phyloP scores from a whole-genome alignment of 2,113 vertebrate species.

The Petrocephalus microphthalmus region DNA sequence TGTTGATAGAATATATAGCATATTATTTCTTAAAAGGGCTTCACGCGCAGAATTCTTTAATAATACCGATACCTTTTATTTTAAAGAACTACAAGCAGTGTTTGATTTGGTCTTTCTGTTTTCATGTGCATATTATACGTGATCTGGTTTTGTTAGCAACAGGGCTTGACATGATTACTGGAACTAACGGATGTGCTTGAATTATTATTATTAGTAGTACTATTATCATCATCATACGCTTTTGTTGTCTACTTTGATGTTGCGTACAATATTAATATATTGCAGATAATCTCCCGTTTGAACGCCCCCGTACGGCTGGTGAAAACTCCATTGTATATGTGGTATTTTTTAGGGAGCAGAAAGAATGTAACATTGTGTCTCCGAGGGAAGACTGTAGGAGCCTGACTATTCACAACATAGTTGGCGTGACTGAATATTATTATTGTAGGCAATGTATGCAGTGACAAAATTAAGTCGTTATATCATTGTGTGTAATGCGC shows the following conservation, averaged over 20 bases:
- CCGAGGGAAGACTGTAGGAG: background rate
- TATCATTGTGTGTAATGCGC: background rate
- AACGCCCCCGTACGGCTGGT: background rate
- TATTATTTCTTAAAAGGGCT: background rate
- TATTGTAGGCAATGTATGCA: background rate
- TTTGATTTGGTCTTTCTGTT: background rate
- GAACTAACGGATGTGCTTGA: background rate
- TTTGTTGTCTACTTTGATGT: background rate
- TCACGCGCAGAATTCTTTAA: background rate
- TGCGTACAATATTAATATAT: background rate
- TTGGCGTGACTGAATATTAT: background rate
- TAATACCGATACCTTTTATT: background rate
- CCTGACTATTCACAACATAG: background rate
- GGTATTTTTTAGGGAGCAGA: background rate
- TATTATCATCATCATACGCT: background rate
- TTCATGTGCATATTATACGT: background rate
- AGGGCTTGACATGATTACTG: background rate
- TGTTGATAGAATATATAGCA: background rate
- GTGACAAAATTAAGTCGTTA: background rate
- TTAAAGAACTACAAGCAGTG: background rate
- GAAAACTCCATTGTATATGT: background rate
- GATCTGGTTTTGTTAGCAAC: background rate
- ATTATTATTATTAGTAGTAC: background rate
- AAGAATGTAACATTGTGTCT: conserved; percentile 5
- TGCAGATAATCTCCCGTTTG: background rate